Evolutionary conservation across 2,113 vertebrate genomes (phyloP).

Genomic region (Elephas maximus): DNA sequence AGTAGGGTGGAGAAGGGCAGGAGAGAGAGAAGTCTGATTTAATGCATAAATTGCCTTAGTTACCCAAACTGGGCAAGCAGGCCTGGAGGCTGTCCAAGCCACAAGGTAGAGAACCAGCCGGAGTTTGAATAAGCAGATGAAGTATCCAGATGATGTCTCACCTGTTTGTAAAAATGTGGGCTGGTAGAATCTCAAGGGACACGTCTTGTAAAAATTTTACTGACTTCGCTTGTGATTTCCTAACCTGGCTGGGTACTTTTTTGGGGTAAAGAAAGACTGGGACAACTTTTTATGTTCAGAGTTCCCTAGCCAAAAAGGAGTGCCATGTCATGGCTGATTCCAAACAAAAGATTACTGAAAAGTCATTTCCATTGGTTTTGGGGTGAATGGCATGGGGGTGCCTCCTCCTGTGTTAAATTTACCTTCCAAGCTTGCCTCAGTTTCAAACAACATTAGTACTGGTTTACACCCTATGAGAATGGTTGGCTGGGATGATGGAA

Average conservation of each 20-base stretch:
- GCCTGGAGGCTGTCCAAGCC: neutral
- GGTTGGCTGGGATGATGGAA: neutral
- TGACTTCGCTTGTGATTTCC: neutral
- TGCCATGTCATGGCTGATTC: neutral
- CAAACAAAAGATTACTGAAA: neutral
- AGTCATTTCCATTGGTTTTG: slow-evolving; percentile 12
- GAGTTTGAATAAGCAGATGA: neutral
- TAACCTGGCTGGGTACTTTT: slow-evolving; percentile 40
- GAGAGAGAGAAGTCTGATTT: slow-evolving; percentile 30
- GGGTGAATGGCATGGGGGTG: neutral
- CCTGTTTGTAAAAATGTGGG: neutral
- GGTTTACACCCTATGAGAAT: neutral
- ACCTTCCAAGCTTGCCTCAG: neutral
- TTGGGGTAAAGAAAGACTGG: neutral
- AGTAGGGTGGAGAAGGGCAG: neutral
- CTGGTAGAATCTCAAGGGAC: slow-evolving; percentile 14
- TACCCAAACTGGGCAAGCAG: neutral
- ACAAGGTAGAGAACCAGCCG: neutral
- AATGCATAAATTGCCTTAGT: neutral
- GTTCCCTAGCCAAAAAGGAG: neutral
- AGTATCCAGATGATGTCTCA: neutral
- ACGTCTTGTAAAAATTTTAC: slow-evolving; percentile 21
- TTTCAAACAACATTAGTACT: neutral
- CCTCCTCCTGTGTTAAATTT: neutral
- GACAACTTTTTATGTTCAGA: slow-evolving; percentile 5